Conservation (phyloP, 2,113 vertebrate genomes). For the Actenoides hombroni region DNA sequence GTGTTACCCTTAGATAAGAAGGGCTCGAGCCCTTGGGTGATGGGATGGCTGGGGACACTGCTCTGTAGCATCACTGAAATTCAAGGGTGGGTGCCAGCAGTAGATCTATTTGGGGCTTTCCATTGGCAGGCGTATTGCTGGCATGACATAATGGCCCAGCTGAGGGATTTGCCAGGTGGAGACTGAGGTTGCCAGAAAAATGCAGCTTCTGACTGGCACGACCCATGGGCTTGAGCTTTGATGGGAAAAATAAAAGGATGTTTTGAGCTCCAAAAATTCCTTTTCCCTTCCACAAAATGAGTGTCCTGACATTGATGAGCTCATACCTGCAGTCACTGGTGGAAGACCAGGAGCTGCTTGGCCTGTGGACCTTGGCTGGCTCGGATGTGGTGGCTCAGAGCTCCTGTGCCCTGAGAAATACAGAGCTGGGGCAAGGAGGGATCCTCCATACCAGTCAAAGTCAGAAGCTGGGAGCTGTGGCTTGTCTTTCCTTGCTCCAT, state of each 20-base stretch:
- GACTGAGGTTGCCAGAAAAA: neutral
- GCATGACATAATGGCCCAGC: neutral
- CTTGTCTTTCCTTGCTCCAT: neutral
- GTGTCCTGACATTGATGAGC: rapidly evolving
- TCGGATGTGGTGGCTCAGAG: neutral
- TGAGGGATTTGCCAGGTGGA: neutral
- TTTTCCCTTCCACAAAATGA: neutral
- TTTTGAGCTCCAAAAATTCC: neutral
- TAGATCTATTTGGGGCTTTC: neutral
- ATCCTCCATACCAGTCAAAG: neutral
- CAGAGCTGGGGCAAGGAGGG: neutral
- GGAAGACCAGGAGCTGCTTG: neutral
- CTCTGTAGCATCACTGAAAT: neutral
- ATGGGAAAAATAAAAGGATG: neutral
- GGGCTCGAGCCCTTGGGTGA: rapidly evolving
- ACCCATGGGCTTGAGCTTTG: neutral
- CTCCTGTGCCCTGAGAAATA: neutral
- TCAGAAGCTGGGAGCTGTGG: neutral
- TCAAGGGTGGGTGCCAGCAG: neutral
- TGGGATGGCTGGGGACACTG: neutral
- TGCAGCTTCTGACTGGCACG: rapidly evolving
- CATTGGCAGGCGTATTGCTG: neutral
- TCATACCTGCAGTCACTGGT: rapidly evolving
- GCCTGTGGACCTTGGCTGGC: neutral
- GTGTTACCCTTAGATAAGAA: neutral